Evolutionary conservation across 1,140 invertebrate genomes (phyloP).

Genomic region (Pseudomyrmex pallidus): DNA sequence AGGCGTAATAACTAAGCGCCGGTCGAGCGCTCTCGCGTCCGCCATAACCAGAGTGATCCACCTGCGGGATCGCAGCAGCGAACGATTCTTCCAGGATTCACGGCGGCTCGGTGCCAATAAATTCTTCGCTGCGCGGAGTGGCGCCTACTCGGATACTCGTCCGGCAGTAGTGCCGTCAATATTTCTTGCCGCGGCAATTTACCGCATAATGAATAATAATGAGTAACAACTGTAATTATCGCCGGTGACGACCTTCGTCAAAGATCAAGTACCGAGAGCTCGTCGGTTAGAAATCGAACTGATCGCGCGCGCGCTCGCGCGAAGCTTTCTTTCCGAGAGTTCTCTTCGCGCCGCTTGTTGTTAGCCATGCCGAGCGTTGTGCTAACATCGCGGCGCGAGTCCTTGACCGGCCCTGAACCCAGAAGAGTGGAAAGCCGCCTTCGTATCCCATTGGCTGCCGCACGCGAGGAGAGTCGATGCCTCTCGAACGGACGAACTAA

Average conservation of each 20-base stretch:
- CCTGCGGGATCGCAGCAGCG: background rate
- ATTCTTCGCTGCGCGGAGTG: background rate
- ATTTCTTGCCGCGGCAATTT: conserved; percentile 70
- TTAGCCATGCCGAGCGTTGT: background rate
- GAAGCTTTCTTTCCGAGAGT: conserved; percentile 3
- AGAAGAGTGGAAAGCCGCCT: conserved; percentile 71
- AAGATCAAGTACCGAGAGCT: conserved; percentile 58
- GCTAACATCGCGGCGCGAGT: conserved; percentile 72
- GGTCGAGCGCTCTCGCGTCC: background rate
- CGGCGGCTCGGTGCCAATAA: background rate
- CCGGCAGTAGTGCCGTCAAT: conserved; percentile 34
- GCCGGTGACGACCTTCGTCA: conserved; percentile 64
- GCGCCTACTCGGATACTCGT: background rate
- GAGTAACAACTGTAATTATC: conserved; percentile 78
- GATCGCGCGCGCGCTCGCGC: background rate
- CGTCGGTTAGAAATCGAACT: conserved; percentile 31
- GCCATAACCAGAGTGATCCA: conserved; percentile 37
- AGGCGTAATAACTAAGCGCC: conserved; percentile 39
- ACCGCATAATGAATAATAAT: conserved; percentile 77
- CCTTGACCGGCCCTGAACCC: conserved; percentile 83
- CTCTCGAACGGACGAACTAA: conserved; percentile 75
- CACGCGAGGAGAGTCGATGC: conserved; percentile 75
- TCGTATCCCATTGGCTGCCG: conserved; percentile 73
- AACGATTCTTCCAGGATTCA: conserved; percentile 39
- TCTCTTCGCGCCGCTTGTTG: conserved; percentile 42